These are phyloP conservation scores for Dicrostonyx torquatus DNA, from an alignment of 2,797 vertebrate species.

Conservation along the genomic window DNA sequence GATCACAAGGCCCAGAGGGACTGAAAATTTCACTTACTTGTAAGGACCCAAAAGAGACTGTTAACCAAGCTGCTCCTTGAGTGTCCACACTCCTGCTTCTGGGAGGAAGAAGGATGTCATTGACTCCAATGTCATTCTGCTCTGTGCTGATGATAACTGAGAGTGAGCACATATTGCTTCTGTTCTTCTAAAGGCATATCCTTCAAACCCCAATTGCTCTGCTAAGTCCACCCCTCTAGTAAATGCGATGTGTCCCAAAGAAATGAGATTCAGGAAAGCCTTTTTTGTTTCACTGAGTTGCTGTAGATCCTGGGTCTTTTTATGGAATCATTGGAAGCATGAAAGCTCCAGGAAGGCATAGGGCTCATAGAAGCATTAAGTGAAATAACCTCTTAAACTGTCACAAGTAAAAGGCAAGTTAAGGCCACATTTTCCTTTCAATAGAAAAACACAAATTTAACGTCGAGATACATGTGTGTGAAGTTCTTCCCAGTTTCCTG, in stretches of 20 bases:
- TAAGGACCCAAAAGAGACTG: background rate
- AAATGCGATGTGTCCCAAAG: background rate
- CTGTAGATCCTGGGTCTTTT: background rate
- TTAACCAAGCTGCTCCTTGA: too few relatives aligned
- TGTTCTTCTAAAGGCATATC: background rate
- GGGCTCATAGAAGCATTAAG: background rate
- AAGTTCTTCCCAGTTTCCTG: background rate
- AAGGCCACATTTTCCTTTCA: background rate
- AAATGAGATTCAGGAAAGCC: background rate
- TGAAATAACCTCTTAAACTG: background rate
- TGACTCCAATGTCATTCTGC: background rate
- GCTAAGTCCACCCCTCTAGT: background rate
- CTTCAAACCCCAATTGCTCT: background rate
- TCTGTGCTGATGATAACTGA: background rate
- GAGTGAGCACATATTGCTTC: background rate
- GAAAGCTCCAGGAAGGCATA: background rate
- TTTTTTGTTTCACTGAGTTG: background rate
- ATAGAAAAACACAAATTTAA: background rate
- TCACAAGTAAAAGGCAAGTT: background rate
- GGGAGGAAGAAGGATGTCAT: too few relatives aligned
- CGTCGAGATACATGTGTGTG: background rate
- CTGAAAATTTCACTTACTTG: background rate
- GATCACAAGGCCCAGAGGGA: background rate
- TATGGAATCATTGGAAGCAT: background rate
- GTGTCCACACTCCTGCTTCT: accelerated